A percentile compares a stretch with the other conserved stretches of the same genome.
These are phyloP conservation scores for Cerastoderma edule DNA, from an alignment of 2,888 invertebrate genomes.

Conservation along the genomic window DNA sequence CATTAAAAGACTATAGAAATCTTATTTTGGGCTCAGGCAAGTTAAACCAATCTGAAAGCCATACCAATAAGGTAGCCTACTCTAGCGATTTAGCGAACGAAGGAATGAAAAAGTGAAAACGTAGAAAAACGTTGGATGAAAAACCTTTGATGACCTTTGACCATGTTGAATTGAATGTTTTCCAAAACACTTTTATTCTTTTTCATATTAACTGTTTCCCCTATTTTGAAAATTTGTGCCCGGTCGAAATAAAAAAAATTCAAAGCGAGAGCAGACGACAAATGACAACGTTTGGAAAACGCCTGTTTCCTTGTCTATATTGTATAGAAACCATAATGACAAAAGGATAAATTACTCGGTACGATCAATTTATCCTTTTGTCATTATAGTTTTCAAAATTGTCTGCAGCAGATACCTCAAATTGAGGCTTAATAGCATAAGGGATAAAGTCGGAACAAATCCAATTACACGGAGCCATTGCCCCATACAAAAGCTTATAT, in stretches of 20 bases:
- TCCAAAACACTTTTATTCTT: too few species aligned
- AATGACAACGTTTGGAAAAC: background rate
- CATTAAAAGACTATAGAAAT: too few species aligned
- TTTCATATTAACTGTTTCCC: too few species aligned
- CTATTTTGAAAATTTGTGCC: background rate
- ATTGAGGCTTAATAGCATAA: background rate
- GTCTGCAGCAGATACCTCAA: background rate
- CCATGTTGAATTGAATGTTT: too few species aligned
- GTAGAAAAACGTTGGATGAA: too few species aligned
- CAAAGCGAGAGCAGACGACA: background rate
- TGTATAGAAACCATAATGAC: background rate
- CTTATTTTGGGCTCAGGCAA: too few species aligned
- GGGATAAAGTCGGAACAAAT: background rate
- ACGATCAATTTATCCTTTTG: background rate
- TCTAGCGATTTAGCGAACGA: too few species aligned
- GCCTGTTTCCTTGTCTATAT: background rate
- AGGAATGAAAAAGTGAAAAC: too few species aligned
- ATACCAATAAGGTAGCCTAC: too few species aligned
- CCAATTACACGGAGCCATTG: slow-evolving; percentile 7
- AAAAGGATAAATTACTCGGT: background rate
- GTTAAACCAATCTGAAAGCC: too few species aligned
- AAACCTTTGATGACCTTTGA: too few species aligned
- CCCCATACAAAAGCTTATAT: slow-evolving; percentile 11
- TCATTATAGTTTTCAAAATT: background rate
- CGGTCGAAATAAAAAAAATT: background rate